Base-by-base conservation (phyloP, 2,797 vertebrate species). In the Phrynocephalus vlangalii region DNA sequence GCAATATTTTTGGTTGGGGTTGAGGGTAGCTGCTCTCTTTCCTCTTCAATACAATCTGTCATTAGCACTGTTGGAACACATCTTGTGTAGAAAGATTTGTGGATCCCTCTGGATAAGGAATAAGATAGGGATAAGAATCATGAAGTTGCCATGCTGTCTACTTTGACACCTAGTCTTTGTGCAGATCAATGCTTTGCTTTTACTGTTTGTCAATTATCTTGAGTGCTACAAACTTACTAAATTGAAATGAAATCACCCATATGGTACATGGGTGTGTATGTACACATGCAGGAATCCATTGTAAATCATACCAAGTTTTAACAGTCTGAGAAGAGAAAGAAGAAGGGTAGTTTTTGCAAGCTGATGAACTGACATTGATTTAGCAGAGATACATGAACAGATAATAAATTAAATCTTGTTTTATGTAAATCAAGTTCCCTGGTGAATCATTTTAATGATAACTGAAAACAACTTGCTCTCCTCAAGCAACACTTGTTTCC, bases 371-470 rank as follows among this genome's bases (percentile, higher is more conserved):
- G 63, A 88, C 93, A 89, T 78, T 94, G 90, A 96, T 94, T 95
- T 92, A 91, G 44, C 68, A 84, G 48, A 85, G 87, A 87, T 88
- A 73, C 15, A 87, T 67, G 82, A 95, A 71, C 82, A 89, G 91
- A 86, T 92, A 94, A 68, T 92, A 93, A 94, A 94, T 94, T 87
- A 91, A 95, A 94, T 93, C 92, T 93, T 76, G 63, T 91, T 91
- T 92, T 92, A 95, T 90, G 92, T 88, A 96, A 95, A 95, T 95
- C 83, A 95, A 86, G 86, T 60, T 67, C 84, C 87, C 48, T 52
- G 56, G 67, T 85, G 82, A 86, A 88, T 87, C 83, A 90, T 92
- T 93, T 92, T 93, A 95, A 79, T 88, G 86, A 88, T 73, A 94
- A 76, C 80, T 85, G 86, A 89, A 91, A 94, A 91, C 66, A 94